Conservation (phyloP, 2,888 invertebrate genomes). For the Xanthorhoe designata region DNA sequence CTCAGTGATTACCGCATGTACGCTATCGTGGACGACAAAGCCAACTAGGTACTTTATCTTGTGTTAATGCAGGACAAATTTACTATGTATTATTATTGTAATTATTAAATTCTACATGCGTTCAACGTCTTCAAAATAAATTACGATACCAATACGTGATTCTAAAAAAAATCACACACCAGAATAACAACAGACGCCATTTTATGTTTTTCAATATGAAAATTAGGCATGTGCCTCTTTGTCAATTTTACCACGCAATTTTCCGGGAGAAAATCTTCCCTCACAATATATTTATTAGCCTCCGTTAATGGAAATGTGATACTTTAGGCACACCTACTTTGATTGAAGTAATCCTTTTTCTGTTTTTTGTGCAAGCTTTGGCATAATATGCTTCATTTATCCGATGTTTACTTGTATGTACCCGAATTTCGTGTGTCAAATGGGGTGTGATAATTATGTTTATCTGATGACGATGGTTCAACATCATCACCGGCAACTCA, state of each 20-base stretch:
- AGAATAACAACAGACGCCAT: conserved; percentile 62
- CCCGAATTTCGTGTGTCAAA: too few species aligned
- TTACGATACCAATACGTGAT: conserved; percentile 81
- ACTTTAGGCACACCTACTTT: conserved; percentile 30
- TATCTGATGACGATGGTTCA: too few species aligned
- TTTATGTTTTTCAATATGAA: conserved; percentile 66
- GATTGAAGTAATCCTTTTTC: conserved; percentile 32
- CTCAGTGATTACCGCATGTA: too few species aligned
- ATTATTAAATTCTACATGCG: conserved; percentile 69
- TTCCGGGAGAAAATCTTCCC: conserved; percentile 47
- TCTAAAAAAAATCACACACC: conserved; percentile 66
- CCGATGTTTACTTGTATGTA: background rate
- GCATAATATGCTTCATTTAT: conserved; percentile 1
- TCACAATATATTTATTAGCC: conserved; percentile 44
- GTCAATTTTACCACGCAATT: conserved; percentile 56
- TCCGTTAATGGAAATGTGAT: conserved; percentile 36
- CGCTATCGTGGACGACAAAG: too few species aligned
- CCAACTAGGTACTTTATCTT: background rate
- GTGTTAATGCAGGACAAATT: background rate
- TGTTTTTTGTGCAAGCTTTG: conserved; percentile 18
- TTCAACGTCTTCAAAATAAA: conserved; percentile 78
- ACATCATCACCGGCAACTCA: too few species aligned
- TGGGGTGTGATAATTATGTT: too few species aligned
- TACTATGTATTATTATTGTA: conserved; percentile 56
- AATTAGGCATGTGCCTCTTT: conserved; percentile 60